Percentiles rank a stretch among this genome's conserved stretches.
Evolutionary conservation across 2,888 invertebrate genomes (phyloP).

Genomic region (Heliconius hortense): DNA sequence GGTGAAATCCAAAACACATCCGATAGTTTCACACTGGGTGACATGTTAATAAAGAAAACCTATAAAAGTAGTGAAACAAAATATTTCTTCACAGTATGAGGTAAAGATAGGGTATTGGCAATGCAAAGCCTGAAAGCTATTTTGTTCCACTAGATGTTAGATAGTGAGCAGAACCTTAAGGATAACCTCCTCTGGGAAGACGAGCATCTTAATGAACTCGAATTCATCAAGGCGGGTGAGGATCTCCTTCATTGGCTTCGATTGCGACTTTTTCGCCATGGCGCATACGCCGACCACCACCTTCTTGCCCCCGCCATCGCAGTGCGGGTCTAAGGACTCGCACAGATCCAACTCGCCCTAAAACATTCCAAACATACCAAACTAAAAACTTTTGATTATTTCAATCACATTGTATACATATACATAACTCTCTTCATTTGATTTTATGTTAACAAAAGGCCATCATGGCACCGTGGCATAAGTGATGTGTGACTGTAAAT

Average conservation of each 20-base stretch:
- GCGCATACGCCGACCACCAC: conserved; percentile 99
- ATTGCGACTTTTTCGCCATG: conserved; percentile 99
- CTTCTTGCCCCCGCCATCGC: conserved; percentile 89
- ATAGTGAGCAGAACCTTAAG: conserved; percentile 87
- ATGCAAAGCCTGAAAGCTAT: conserved; percentile 46
- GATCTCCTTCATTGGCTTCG: conserved; percentile 99
- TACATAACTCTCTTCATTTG: too few relatives aligned
- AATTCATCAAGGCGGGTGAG: conserved; percentile 97
- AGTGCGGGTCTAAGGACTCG: conserved; percentile 84
- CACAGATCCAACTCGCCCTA: conserved; percentile 90
- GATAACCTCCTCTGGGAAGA: conserved; percentile 98
- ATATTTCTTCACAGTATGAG: conserved; percentile 36
- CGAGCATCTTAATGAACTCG: conserved; percentile 96
- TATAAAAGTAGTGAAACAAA: conserved; percentile 46
- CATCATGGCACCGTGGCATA: too few relatives aligned
- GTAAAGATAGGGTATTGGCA: conserved; percentile 2
- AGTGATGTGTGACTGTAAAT: too few relatives aligned
- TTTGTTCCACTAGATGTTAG: conserved; percentile 78
- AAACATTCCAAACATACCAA: background rate
- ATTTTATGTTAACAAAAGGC: too few relatives aligned
- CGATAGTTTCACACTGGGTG: conserved; percentile 20
- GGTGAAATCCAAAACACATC: conserved; percentile 1
- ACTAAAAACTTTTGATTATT: too few relatives aligned
- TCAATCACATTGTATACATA: too few relatives aligned
- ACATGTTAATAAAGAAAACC: conserved; percentile 37